Percentiles rank a stretch among this genome's conserved stretches.
phyloP scores from a whole-genome alignment of 2,113 vertebrate genomes.

The Terrapene triunguis region DNA sequence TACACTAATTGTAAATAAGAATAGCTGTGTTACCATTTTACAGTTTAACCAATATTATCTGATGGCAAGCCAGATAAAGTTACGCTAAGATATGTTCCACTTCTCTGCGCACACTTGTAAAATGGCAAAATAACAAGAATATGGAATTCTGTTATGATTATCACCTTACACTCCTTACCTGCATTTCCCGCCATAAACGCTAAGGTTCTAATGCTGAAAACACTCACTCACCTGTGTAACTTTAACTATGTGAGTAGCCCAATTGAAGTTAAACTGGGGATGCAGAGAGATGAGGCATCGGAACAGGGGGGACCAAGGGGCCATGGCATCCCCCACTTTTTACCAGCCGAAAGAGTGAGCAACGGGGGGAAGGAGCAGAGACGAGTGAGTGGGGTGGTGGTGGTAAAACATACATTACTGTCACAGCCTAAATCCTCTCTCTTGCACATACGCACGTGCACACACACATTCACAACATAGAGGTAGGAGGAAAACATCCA shows the following conservation, averaged over 20 bases:
- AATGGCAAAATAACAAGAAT: neutral
- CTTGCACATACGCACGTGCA: no score
- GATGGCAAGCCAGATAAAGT: conserved; percentile 23
- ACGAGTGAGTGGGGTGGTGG: no score
- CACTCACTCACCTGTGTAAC: neutral
- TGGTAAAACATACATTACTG: no score
- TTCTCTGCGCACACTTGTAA: neutral
- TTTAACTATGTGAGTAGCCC: neutral
- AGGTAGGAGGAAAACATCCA: no score
- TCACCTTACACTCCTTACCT: neutral
- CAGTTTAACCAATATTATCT: conserved; percentile 12
- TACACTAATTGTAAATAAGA: neutral
- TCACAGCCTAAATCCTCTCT: no score
- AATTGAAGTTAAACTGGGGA: no score
- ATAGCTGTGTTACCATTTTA: neutral
- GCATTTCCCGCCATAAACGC: neutral
- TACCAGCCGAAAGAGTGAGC: no score
- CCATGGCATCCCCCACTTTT: no score
- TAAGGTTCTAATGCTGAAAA: neutral
- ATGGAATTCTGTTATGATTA: neutral
- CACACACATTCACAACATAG: no score
- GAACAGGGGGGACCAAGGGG: no score
- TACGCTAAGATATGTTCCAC: neutral
- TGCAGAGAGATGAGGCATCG: no score
- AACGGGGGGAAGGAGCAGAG: no score